Conservation (phyloP, 1,140 invertebrate species). For the Semibalanus balanoides region DNA sequence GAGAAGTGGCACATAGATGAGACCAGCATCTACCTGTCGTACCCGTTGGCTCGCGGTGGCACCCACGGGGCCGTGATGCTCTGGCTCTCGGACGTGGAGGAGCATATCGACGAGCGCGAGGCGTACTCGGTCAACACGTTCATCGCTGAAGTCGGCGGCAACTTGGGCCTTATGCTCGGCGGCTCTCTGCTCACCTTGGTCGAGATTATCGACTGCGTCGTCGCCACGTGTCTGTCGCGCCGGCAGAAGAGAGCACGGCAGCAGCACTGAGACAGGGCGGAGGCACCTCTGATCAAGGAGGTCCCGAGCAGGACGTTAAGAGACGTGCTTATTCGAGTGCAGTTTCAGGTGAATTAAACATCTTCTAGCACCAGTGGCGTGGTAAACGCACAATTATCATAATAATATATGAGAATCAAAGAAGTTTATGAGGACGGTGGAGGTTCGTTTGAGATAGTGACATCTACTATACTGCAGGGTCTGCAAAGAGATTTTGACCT, state of each 20-base stretch:
- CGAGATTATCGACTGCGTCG: neutral
- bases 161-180: neutral
- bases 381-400: no score
- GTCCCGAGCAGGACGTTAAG: no score
- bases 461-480: no score
- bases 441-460: no score
- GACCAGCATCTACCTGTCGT: neutral
- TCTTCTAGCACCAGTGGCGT: no score
- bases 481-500: no score
- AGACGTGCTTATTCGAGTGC: no score
- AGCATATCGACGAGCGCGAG: neutral
- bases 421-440: no score
- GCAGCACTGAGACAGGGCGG: no score
- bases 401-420: no score
- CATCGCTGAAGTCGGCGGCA: neutral
- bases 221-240: neutral
- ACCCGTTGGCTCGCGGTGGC: neutral
- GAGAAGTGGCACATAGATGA: neutral
- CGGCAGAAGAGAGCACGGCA: neutral
- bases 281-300: no score
- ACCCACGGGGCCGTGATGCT: neutral
- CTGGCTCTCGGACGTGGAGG: neutral
- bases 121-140: neutral
- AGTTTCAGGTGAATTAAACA: no score
- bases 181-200: slow-evolving; percentile 1